Evolutionary conservation across 2,888 invertebrate genomes (phyloP), one percentile per base, ranked within the genome.

Genomic region (Ferrisia virgata): DNA sequence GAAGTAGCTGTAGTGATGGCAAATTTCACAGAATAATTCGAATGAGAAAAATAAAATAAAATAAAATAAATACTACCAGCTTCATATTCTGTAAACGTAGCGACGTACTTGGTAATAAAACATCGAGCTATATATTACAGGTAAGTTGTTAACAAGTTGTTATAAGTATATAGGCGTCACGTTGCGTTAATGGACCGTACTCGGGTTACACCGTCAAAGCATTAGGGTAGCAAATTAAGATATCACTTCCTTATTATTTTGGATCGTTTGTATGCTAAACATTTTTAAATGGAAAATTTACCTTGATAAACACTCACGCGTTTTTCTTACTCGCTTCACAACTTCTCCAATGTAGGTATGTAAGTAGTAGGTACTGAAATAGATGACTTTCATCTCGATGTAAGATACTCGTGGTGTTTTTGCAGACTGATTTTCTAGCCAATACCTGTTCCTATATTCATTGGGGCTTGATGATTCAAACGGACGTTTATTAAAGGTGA

Each of bases 171-270:
- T 76, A 76, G 36, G 72, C 72, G 72, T 76, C 72, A 76, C 72
- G 72, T 76, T 76, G 72, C 72, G 72, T 76, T 76, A 76, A 76
- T 76, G 72, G 72, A 76, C 72, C 72, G 28, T 76, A 76, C 72
- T 33, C 72, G 11, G 33, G 36, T 76, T 76, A 76, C 36, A 36
- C 25, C 72, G 72, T 33, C 18, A 64, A 64, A 64, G 28, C 64
- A 64, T 64, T 64, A 53, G 53, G 53, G 53, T 53, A 28, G 36
- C 72, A 36, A 76, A 76, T 76, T 76, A 76, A 76, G 72, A 76
- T 76, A 76, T 76, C 72, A 36, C 72, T 76, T 69, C 69, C 31
- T 69, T 76, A 76, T 76, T 76, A 76, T 36, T 76, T 18, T 31
- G 18, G 13, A 36, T 76, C 72, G 72, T 76, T 36, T n/a, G 36